A percentile compares a stretch with the other conserved stretches of the same genome.
Evolutionary conservation across 2,113 vertebrate species (phyloP).

Genomic region (Castor canadensis): DNA sequence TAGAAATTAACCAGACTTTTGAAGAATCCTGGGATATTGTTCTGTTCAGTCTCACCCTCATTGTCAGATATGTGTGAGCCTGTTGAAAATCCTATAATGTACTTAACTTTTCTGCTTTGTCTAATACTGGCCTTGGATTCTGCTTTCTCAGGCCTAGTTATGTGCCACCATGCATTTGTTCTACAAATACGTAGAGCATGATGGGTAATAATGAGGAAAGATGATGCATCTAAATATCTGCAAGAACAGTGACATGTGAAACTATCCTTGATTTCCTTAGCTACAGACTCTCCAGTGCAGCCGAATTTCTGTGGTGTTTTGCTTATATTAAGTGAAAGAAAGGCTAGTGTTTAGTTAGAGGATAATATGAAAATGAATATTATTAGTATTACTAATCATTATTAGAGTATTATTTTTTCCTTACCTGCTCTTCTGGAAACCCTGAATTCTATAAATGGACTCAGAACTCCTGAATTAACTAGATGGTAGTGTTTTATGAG

Average conservation of each 20-base stretch:
- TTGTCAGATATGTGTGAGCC: background rate
- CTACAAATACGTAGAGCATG: background rate
- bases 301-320: background rate
- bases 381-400: no score
- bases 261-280: slow-evolving; percentile 36
- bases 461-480: background rate
- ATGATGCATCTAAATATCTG: background rate
- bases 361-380: slow-evolving; percentile 13
- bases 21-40: background rate
- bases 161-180: background rate
- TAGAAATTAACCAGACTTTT: background rate
- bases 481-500: background rate
- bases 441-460: background rate
- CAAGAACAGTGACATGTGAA: background rate
- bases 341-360: background rate
- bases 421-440: background rate
- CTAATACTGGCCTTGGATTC: background rate
- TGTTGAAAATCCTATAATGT: background rate
- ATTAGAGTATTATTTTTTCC: background rate
- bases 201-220: background rate
- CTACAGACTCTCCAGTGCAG: background rate
- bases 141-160: background rate
- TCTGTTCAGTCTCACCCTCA: background rate
- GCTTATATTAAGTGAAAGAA: background rate
- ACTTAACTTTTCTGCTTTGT: background rate